phyloP scores from a whole-genome alignment of 2,888 invertebrate species.

The Cordilura impudica region DNA sequence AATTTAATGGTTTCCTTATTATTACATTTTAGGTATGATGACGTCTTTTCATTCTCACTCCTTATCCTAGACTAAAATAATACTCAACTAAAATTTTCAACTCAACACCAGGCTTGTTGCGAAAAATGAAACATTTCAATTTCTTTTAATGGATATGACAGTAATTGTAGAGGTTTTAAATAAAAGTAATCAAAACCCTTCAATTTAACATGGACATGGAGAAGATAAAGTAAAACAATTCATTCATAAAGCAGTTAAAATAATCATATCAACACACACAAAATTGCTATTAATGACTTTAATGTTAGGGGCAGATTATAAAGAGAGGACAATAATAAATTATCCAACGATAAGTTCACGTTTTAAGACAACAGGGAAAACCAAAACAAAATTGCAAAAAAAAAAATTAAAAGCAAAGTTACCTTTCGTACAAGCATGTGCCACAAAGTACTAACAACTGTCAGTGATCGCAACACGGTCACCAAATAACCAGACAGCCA shows the following conservation, averaged over 20 bases:
- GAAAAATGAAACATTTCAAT: slow-evolving; percentile 49
- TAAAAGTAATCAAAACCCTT: slow-evolving; percentile 33
- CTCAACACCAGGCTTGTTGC: not conserved
- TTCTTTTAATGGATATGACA: slow-evolving; percentile 23
- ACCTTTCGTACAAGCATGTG: slow-evolving; percentile 14
- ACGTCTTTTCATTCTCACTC: too few species aligned
- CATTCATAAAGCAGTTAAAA: slow-evolving; percentile 43
- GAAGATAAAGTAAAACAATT: slow-evolving; percentile 14
- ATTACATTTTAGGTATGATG: too few species aligned
- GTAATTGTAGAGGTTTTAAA: slow-evolving; percentile 30
- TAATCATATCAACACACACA: slow-evolving; percentile 18
- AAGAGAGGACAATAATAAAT: slow-evolving; percentile 57
- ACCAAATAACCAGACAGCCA: slow-evolving; percentile 11
- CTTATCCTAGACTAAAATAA: too few species aligned
- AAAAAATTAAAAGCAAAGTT: slow-evolving; percentile 1
- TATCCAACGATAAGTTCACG: slow-evolving; percentile 44
- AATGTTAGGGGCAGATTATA: not conserved
- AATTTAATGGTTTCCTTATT: too few species aligned
- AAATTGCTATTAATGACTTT: slow-evolving; percentile 33
- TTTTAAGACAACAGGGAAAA: slow-evolving; percentile 22
- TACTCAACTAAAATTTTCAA: too few species aligned
- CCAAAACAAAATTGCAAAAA: not conserved
- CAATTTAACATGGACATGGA: slow-evolving; percentile 25
- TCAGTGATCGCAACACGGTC: slow-evolving; percentile 48
- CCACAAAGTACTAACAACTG: slow-evolving; percentile 39